Base-by-base conservation (phyloP, 1,140 invertebrate genomes). In the Sarcophaga peregrina region DNA sequence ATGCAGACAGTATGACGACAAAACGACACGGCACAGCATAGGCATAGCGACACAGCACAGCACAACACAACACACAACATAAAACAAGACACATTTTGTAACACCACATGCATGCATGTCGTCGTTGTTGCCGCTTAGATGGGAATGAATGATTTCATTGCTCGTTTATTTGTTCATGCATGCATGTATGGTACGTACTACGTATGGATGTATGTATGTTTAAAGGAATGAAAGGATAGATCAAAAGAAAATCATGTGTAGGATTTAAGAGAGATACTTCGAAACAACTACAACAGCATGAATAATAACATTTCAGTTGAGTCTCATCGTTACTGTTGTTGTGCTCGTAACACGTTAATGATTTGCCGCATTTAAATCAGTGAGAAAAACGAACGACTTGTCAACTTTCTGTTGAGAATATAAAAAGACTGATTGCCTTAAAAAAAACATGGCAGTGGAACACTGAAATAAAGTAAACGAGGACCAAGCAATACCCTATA, bases 241-340 rank as follows among this genome's bases (percentile, higher is more conserved):
- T 68, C 62, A 68, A 68, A 68, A 68, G 62, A 68, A 68, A 68
- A 68, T 68, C 17, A 20, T 68, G 20, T 68, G 62, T 68, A 68
- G 62, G 62, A 68, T 68, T 68, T 25, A 25, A 20, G 62, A 68
- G 20, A 58, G 11, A 58, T 13, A 15, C 54, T n/a, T n/a, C n/a
- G n/a, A n/a, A n/a, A 58, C 11, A 0, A 5, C 11, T 15, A 4
- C 13, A n/a, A 58, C 15, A 58, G 3, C 54, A 58, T 58, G n/a
- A 58, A 62, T 20, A 68, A 68, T 17, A 68, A 20, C 25, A 37
- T 37, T 37, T 37, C 1, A 37, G 25, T 37, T 37, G 25, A 37
- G 25, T 37, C 25, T 37, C 25, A 1, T 37, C 1, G 25, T 37
- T 37, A 4, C 25, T 37, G 25, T 37, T 37, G 25, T 37, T 37